Evolutionary conservation across 2,113 vertebrate genomes (phyloP).

Genomic region (Calyptomena viridis): DNA sequence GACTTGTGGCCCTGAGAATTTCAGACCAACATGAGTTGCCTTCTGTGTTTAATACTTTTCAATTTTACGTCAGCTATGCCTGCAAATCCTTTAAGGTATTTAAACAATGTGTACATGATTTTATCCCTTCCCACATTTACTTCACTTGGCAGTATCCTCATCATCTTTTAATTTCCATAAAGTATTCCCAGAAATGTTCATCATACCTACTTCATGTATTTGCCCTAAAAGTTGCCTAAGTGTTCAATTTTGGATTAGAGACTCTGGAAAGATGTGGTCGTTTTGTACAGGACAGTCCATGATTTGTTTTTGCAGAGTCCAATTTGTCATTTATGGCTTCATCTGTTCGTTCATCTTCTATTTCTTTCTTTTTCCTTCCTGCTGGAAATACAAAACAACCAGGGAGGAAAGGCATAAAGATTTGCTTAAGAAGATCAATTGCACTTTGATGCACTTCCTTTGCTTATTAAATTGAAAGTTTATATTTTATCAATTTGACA

Average conservation of each 20-base stretch:
- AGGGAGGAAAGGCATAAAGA: not conserved
- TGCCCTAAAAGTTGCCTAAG: not conserved
- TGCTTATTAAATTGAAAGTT: not conserved
- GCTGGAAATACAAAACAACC: not conserved
- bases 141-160: not conserved
- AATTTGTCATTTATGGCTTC: constrained; percentile 18
- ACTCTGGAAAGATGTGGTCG: not conserved
- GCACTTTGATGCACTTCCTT: not conserved
- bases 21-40: not conserved
- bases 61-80: not conserved
- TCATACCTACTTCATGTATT: not conserved
- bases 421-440: not conserved
- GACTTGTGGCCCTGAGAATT: not conserved
- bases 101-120: not conserved
- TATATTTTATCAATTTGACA: not conserved
- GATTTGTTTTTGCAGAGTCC: not conserved
- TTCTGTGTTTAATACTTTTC: not conserved
- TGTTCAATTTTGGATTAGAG: not conserved
- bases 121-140: not conserved
- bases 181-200: rapidly evolving
- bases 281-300: not conserved
- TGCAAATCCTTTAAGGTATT: not conserved
- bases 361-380: not conserved
- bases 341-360: not conserved
- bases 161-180: not conserved